Evolutionary conservation across 64 coral and sea anemone genomes (phyloP).

Genomic region (Catalaphyllia jardinei): DNA sequence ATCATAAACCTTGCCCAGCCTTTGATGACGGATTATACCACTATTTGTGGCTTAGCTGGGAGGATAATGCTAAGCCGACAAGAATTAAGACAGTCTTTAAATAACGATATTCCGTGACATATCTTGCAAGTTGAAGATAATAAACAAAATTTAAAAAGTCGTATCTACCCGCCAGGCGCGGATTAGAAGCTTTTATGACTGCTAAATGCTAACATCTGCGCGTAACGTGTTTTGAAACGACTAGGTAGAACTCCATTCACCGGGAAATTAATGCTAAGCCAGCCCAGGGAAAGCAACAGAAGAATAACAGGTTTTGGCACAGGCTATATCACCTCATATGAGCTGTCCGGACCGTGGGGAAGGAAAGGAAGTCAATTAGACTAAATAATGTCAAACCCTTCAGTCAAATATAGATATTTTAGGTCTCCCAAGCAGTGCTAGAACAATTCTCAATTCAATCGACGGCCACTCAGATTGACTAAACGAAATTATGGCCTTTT

Average conservation of each 20-base stretch:
- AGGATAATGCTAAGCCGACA: constrained; percentile 50
- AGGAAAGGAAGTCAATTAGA: not conserved
- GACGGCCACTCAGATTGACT: too few species aligned
- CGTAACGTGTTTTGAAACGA: not conserved
- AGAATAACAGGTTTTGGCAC: not conserved
- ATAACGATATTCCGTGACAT: constrained; percentile 46
- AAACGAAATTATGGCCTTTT: too few species aligned
- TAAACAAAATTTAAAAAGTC: constrained; percentile 13
- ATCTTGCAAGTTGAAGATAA: constrained; percentile 6
- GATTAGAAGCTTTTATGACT: constrained; percentile 1
- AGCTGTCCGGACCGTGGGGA: not conserved
- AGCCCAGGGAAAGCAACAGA: not conserved
- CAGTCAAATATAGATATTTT: too few species aligned
- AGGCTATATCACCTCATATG: not conserved
- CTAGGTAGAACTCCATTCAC: not conserved
- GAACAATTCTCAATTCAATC: too few species aligned
- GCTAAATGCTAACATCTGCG: not conserved
- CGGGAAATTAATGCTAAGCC: not conserved
- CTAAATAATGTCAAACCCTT: not conserved
- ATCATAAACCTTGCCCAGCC: not conserved
- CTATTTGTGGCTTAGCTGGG: constrained; percentile 52
- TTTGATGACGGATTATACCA: constrained; percentile 29
- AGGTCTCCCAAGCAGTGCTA: too few species aligned
- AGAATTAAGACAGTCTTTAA: constrained; percentile 29
- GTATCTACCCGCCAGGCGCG: not conserved